These are phyloP conservation scores for Alligator mississippiensis DNA, from an alignment of 2,113 vertebrate genomes.

Conservation along the genomic window DNA sequence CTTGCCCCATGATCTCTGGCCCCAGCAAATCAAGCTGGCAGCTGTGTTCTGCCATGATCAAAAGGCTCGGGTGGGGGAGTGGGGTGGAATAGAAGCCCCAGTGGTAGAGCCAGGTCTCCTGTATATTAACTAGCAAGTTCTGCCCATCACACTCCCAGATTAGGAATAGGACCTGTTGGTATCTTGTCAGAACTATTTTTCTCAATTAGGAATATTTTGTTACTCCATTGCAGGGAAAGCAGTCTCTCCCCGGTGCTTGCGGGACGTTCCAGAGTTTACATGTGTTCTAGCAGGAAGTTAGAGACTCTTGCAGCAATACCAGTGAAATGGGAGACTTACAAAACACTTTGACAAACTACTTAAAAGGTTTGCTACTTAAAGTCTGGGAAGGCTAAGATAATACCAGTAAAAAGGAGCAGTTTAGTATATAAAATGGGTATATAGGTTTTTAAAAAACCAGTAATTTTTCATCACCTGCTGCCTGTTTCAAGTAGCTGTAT, in stretches of 20 bases:
- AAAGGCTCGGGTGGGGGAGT: too few relatives aligned
- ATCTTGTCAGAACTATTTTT: not conserved
- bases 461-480: not conserved
- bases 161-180: not conserved
- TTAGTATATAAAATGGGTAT: not conserved
- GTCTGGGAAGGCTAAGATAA: too few relatives aligned
- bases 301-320: not conserved
- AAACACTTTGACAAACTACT: not conserved
- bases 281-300: not conserved
- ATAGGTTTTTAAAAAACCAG: too few relatives aligned
- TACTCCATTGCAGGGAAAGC: not conserved
- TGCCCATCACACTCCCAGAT: not conserved
- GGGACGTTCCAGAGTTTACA: not conserved
- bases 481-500: not conserved
- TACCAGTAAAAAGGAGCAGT: not conserved
- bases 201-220: constrained; percentile 10
- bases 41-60: too few relatives aligned
- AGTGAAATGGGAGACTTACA: not conserved
- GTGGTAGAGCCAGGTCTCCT: not conserved
- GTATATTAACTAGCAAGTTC: not conserved
- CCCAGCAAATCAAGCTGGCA: too few relatives aligned
- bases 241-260: not conserved
- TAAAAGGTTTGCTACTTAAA: too few relatives aligned
- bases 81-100: too few relatives aligned
- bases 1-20: too few relatives aligned